phyloP scores from a whole-genome alignment of 2,113 vertebrate species.

The Limnothrissa miodon region DNA sequence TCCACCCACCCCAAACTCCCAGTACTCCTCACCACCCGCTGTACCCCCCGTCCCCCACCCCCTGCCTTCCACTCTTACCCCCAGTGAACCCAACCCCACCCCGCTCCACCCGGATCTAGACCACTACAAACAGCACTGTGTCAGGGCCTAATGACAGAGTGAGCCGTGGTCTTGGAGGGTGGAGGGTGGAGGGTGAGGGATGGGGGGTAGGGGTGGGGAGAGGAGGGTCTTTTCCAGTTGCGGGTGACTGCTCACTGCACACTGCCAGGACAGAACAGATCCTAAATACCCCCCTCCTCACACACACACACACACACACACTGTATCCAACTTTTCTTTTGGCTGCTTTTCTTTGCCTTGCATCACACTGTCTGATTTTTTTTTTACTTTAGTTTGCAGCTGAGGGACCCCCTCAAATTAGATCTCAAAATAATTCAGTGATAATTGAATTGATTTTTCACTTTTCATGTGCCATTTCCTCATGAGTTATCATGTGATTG shows the following conservation, averaged over 20 bases:
- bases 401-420: neutral
- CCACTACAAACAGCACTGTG: constrained; percentile 45
- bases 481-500: neutral
- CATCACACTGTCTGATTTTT: neutral
- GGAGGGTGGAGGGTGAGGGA: neutral
- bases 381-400: neutral
- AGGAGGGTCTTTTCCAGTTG: constrained; percentile 13
- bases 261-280: neutral
- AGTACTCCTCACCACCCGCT: no score
- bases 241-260: neutral
- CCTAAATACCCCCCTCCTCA: neutral
- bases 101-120: constrained; percentile 30
- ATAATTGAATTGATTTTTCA: neutral
- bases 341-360: neutral
- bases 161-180: neutral
- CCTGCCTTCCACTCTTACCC: neutral
- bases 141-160: constrained; percentile 3
- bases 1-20: constrained; percentile 43
- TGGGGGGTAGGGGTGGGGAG: neutral
- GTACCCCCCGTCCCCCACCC: constrained; percentile 50
- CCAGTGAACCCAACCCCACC: neutral
- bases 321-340: neutral
- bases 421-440: neutral
- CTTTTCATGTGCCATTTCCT: neutral
- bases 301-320: neutral